Base-by-base conservation (phyloP, 37 sponge, comb jelly and placozoan genomes). In the Aphrocallistes beatrix region DNA sequence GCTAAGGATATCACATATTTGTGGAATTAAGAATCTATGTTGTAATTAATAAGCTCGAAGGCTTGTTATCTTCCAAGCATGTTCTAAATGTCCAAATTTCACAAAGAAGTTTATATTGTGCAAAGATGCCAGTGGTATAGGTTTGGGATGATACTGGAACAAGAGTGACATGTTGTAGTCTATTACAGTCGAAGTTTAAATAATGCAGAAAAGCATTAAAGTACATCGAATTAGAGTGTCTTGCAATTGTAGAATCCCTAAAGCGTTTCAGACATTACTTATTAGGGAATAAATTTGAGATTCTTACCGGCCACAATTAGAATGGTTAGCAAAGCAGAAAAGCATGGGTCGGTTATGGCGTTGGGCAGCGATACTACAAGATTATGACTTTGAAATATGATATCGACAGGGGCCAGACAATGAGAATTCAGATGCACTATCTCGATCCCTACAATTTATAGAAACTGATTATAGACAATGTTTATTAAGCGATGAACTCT, bases 351-450 rank as follows among this genome's bases (percentile, higher is more conserved):
- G 83, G 83, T 51, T 91, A 3, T 86, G 85, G 83, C 50, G 88
- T 25, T 88, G 88, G 87, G 88, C 85, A 21, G 51, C 88, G 0
- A 86, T 51, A 1, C 23, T 88, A 36, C 91, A 85, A 50, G 81
- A 86, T 75, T 91, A 75, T 69, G 50, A 39, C 23, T 91, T 91
- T 32, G 49, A 42, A 0, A 75, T 91, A 19, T 36, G 30, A 48
- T 86, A 91, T 37, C 38, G 87, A 0, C 86, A 51, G 19, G 91
- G 91, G 0, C 36, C n/a, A 0, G 21, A 19, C 0, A 91, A 91
- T 84, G 87, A 48, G 8, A 91, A 91, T 83, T 86, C 87, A 0
- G 88, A 88, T 88, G 88, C 88, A 75, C 38, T 88, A 34, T 91
- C 88, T 37, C 38, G 84, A 28, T 16, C 10, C 9, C 32, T 30